A percentile compares a stretch with the other conserved stretches of the same genome.
phyloP scores from a whole-genome alignment of 2,113 vertebrate genomes.

The Ptychochromis oligacanthus region DNA sequence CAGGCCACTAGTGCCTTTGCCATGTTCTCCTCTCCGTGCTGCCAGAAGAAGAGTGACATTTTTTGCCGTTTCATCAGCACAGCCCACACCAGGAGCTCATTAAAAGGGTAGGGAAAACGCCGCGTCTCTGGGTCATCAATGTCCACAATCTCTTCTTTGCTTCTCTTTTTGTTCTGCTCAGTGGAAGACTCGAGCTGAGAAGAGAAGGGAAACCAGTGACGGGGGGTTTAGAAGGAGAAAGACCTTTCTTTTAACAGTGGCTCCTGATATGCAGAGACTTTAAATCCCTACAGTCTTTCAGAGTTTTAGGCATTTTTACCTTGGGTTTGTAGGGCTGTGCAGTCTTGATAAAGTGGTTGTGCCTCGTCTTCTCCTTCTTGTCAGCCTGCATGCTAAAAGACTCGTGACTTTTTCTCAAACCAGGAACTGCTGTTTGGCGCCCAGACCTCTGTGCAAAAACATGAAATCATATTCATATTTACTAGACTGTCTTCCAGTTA shows the following conservation, averaged over 20 bases:
- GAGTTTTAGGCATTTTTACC: constrained; percentile 71
- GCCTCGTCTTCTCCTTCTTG: constrained; percentile 97
- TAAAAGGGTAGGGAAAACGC: constrained; percentile 96
- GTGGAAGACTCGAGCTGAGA: constrained; percentile 72
- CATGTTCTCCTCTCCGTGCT: constrained; percentile 98
- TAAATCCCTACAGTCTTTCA: background rate
- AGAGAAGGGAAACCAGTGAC: background rate
- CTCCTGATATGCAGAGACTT: background rate
- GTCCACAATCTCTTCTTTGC: constrained; percentile 97
- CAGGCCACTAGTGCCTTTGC: constrained; percentile 97
- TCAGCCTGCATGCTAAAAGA: constrained; percentile 95
- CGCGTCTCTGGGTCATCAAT: constrained; percentile 96
- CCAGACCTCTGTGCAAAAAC: constrained; percentile 86
- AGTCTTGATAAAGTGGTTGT: constrained; percentile 99
- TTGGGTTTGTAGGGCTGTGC: constrained; percentile 98
- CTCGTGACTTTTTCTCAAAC: constrained; percentile 90
- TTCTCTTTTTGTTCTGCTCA: constrained; percentile 94
- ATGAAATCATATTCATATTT: background rate
- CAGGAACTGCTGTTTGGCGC: constrained; percentile 83
- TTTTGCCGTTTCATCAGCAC: constrained; percentile 98
- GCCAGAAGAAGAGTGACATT: constrained; percentile 99
- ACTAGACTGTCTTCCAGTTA: background rate
- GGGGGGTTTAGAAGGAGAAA: background rate
- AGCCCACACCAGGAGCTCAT: constrained; percentile 96
- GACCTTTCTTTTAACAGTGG: background rate